phyloP scores from a whole-genome alignment of 2,113 vertebrate species.

The Merops nubicus region DNA sequence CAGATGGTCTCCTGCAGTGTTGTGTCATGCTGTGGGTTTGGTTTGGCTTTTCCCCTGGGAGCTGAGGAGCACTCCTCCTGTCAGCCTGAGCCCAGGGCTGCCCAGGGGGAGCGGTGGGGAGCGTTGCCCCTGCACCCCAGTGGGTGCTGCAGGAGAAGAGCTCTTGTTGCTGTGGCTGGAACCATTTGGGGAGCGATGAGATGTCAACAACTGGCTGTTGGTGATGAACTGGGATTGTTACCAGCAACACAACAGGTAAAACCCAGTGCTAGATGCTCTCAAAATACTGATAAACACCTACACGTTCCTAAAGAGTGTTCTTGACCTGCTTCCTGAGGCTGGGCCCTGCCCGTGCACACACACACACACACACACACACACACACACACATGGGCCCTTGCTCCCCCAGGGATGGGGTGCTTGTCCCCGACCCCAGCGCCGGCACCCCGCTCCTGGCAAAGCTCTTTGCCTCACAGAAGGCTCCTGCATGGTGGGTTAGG shows the following conservation, averaged over 20 bases:
- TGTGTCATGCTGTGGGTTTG: background rate
- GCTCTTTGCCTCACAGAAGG: background rate
- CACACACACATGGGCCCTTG: too few species aligned
- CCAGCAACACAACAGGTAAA: background rate
- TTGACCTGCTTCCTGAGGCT: background rate
- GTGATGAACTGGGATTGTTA: too few species aligned
- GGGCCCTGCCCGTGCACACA: background rate
- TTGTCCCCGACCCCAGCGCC: too few species aligned
- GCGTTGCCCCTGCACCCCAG: fast-evolving
- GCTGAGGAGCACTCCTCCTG: too few species aligned
- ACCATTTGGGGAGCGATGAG: background rate
- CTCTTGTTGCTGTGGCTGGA: background rate
- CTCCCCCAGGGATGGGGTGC: too few species aligned
- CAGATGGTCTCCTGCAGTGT: background rate
- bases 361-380: too few species aligned
- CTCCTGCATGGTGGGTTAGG: background rate
- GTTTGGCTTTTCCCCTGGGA: background rate
- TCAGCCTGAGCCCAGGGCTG: background rate
- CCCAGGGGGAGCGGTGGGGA: too few species aligned
- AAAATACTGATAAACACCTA: background rate
- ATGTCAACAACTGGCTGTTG: background rate
- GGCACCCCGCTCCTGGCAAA: background rate
- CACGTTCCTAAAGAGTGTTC: background rate
- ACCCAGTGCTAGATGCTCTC: background rate
- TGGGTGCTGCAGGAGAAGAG: background rate